Evolutionary conservation across 2,797 vertebrate genomes (phyloP), one percentile per base, ranked within the genome.

Genomic region (Spatula clypeata): DNA sequence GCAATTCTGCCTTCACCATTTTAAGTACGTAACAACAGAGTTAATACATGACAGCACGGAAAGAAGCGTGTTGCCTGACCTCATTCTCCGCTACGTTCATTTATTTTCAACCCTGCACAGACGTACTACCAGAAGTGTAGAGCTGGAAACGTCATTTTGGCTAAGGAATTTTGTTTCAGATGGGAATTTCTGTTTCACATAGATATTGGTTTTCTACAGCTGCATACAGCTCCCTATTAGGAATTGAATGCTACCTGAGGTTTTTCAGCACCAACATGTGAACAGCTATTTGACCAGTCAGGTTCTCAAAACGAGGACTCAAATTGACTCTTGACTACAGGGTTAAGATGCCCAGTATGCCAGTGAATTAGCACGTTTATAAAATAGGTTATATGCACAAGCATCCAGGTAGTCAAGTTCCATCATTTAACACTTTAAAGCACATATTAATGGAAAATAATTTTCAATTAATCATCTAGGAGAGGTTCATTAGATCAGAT

Each of bases 241-340:
- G 47, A 71, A 72, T 31, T 58, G 67, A 38, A n/a, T 3, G 44
- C 49, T 73, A 44, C 49, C 47, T 13, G 60, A 91, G 72, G 54
- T 66, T 87, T 86, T 88, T 75, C 42, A 89, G 47, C 67, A 60
- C 16, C 34, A 18, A 32, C 47, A n/a, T 29, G 65, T 64, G 64
- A 93, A 83, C 7, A 20, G 44, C 26, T 53, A 44, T 60, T 32
- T 67, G 60, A 91, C 27, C 55, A 67, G n/a, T 1, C 7, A 53
- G 55, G 24, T 62, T 58, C 51, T 60, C 61, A 60, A 67, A 73
- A 65, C 8, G 44, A 81, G 55, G 58, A 57, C 49, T 75, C 5
- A 13, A 34, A 12, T 32, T 26, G 45, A 16, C 19, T 58, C 62
- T 53, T 72, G 32, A 40, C 23, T 49, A 61, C 17, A 74, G 19